Percentiles rank a stretch among this genome's conserved stretches.
Evolutionary conservation across 2,113 vertebrate genomes (phyloP).

Genomic region (Ivindomyrus marchei): DNA sequence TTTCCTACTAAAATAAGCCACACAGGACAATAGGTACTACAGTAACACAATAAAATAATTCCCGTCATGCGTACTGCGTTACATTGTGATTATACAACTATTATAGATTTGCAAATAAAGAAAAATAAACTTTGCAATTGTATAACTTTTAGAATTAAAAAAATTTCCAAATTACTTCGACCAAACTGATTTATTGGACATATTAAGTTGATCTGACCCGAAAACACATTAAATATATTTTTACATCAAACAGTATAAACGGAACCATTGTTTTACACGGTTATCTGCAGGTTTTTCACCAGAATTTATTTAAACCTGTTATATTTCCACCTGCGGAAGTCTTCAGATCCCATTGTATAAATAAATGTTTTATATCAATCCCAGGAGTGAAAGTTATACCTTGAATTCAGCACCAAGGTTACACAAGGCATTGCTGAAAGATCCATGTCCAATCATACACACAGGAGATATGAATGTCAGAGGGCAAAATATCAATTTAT

Average conservation of each 20-base stretch:
- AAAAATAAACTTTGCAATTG: neutral
- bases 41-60: neutral
- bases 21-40: neutral
- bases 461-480: neutral
- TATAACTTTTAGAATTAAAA: neutral
- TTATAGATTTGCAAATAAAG: neutral
- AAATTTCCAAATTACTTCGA: neutral
- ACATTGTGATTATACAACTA: neutral
- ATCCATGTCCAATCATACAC: neutral
- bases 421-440: neutral
- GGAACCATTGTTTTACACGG: neutral
- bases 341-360: neutral
- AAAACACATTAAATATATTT: neutral
- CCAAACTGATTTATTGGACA: neutral
- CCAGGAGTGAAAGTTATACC: neutral
- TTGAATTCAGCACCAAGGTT: neutral
- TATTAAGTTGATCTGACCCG: neutral
- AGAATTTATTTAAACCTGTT: neutral
- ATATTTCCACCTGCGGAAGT: neutral
- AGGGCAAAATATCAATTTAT: constrained; percentile 9
- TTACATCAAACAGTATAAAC: neutral
- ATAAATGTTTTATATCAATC: neutral
- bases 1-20: neutral
- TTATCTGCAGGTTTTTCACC: neutral
- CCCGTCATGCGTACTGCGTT: neutral